Evolutionary conservation across 2,113 vertebrate genomes (phyloP), one percentile per base, ranked within the genome.

Genomic region (Chlamydotis undulata): DNA sequence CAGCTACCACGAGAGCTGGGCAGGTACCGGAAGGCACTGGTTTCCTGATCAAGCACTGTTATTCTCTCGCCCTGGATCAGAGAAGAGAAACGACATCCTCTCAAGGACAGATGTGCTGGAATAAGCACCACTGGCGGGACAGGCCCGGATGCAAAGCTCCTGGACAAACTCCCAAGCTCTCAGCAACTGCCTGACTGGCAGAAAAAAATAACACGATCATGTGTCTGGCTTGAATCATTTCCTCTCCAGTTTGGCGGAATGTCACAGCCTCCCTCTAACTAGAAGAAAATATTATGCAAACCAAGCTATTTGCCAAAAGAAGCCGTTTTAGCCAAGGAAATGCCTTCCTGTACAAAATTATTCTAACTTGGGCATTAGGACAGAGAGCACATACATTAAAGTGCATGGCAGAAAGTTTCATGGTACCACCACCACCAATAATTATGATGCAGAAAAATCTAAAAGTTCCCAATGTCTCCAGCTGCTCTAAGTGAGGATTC

Each of bases 1-100:
- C 23, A 6, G 67, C 1, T 23, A 17, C 57, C 39, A 6, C 3
- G 2, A 8, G 49, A 33, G 65, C 43, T 69, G 35, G 25, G 65
- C 61, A 80, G 80, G 69, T n/a, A 24, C 2, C 2, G 4, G 87
- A 89, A 45, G 71, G 70, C 45, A 19, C 4, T 2, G 1, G 29
- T 18, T 73, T 91, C 95, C 91, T 53, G 41, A 23, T 8, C 6
- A 15, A 2, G 6, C 70, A 56, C 35, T 5, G 1, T 71, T n/a
- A 7, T 1, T 49, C 67, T 14, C 41, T 33, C 3, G 0, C 0
- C 39, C 75, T 4, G 3, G 33, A 18, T 16, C 2, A 39, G 37
- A 83, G 63, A 67, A 61, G 53, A 49, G 79, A 4, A 90, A 57
- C 1, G 5, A n/a, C 56, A 43, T 67, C 75, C 90, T 92, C 92